phyloP scores from a whole-genome alignment of 2,797 vertebrate genomes.

The Protosalanx chinensis region DNA sequence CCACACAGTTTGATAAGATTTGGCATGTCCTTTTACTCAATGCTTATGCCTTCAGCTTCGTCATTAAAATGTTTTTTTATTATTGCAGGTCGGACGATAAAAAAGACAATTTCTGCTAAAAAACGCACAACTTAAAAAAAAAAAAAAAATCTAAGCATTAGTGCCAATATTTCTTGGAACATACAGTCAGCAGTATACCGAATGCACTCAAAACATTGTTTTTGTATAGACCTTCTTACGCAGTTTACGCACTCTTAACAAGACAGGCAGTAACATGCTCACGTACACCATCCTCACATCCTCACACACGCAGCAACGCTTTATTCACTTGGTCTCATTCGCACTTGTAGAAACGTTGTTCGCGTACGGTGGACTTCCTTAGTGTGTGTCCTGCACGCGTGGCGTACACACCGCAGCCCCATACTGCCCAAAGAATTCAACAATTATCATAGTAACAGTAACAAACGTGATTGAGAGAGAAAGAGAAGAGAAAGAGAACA shows the following conservation, averaged over 20 bases:
- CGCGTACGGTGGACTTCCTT: conserved; percentile 50
- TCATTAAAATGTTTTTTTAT: conserved; percentile 76
- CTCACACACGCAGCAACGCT: conserved; percentile 53
- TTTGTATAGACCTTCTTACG: conserved; percentile 76
- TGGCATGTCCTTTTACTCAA: conserved; percentile 76
- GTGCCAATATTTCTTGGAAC: conserved; percentile 75
- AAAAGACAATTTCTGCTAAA: conserved; percentile 71
- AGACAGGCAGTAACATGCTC: conserved; percentile 75
- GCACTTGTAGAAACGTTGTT: conserved; percentile 59
- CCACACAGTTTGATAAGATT: conserved; percentile 78
- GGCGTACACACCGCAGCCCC: conserved; percentile 72
- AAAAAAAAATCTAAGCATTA: conserved; percentile 60
- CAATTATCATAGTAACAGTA: conserved; percentile 75
- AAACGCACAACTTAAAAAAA: conserved; percentile 63
- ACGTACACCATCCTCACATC: conserved; percentile 54
- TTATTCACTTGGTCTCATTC: conserved; percentile 74
- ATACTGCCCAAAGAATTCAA: conserved; percentile 72
- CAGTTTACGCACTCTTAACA: conserved; percentile 69
- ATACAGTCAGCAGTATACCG: conserved; percentile 76
- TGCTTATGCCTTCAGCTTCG: conserved; percentile 74
- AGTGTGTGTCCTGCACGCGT: conserved; percentile 54
- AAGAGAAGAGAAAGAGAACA: conserved; percentile 64
- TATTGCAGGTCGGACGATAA: conserved; percentile 81
- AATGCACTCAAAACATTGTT: conserved; percentile 71
- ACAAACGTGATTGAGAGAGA: conserved; percentile 73